Percentiles rank a stretch among this genome's conserved stretches.
Evolutionary conservation across 2,113 vertebrate genomes (phyloP).

Genomic region (Rhinoderma darwinii): DNA sequence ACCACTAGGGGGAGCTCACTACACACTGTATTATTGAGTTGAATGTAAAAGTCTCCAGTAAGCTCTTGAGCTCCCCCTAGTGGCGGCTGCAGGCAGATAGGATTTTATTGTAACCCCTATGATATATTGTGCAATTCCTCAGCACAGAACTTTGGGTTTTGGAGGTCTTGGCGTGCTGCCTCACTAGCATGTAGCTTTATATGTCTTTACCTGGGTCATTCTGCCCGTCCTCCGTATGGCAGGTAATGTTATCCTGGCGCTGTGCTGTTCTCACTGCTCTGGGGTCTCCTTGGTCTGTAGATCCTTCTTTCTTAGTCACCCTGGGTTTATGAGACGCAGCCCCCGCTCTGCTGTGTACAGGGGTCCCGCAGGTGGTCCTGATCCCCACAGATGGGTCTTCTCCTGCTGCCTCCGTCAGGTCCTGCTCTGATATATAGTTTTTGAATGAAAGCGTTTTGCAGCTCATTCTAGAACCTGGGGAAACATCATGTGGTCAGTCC

Average conservation of each 20-base stretch:
- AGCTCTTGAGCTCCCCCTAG: too few relatives aligned
- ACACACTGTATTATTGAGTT: too few relatives aligned
- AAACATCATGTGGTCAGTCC: background rate
- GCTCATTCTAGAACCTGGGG: background rate
- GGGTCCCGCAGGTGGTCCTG: background rate
- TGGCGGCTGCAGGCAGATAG: too few relatives aligned
- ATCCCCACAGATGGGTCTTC: background rate
- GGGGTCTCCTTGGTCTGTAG: background rate
- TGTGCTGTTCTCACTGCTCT: background rate
- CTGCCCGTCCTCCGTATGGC: background rate
- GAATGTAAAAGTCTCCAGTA: too few relatives aligned
- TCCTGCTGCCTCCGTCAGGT: background rate
- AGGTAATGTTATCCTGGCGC: background rate
- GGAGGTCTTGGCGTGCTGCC: too few relatives aligned
- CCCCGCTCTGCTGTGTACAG: background rate
- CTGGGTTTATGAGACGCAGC: background rate
- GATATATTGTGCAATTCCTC: too few relatives aligned
- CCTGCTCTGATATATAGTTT: background rate
- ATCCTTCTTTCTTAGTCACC: background rate
- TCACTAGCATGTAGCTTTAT: too few relatives aligned
- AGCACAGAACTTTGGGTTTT: too few relatives aligned
- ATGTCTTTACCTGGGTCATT: background rate
- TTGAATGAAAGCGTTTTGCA: background rate
- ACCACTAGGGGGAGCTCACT: too few relatives aligned
- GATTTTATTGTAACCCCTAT: too few relatives aligned